Conservation (phyloP, 2,888 invertebrate genomes). For the Patella pellucida region DNA sequence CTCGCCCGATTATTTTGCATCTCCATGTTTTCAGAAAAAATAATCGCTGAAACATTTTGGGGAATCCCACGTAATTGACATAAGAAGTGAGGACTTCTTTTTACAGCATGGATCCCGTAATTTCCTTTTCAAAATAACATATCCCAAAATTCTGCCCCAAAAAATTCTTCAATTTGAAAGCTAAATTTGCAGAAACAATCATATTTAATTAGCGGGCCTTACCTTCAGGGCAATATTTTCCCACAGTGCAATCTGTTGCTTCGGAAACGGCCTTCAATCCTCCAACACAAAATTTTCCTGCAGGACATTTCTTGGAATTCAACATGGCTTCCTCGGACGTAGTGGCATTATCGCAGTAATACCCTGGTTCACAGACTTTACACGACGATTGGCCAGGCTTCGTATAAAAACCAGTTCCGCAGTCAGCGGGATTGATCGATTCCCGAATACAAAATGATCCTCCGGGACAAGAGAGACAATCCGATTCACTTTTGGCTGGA, state of each 20-base stretch:
- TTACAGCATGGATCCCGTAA: no score
- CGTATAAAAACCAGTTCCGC: constrained; percentile 59
- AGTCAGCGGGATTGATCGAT: constrained; percentile 53
- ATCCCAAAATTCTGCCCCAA: no score
- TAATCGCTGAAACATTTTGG: no score
- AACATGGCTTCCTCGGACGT: constrained; percentile 64
- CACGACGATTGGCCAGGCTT: constrained; percentile 53
- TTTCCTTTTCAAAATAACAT: no score
- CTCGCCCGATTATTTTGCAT: no score
- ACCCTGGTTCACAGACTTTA: constrained; percentile 57
- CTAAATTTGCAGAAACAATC: no score
- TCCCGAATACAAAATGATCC: constrained; percentile 56
- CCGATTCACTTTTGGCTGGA: constrained; percentile 62
- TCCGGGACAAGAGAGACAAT: constrained; percentile 62
- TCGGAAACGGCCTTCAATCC: constrained; percentile 43
- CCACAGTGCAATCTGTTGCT: constrained; percentile 54
- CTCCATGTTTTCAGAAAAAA: no score
- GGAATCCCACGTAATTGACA: no score
- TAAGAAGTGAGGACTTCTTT: no score
- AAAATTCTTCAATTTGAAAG: no score
- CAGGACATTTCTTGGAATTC: constrained; percentile 61
- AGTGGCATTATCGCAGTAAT: constrained; percentile 67
- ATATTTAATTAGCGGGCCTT: constrained; percentile 2
- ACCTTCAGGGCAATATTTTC: constrained; percentile 66
- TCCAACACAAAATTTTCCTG: constrained; percentile 59